These are phyloP conservation scores for Hyperoplus lanceolatus DNA, from an alignment of 2,797 vertebrate genomes.

Conservation along the genomic window DNA sequence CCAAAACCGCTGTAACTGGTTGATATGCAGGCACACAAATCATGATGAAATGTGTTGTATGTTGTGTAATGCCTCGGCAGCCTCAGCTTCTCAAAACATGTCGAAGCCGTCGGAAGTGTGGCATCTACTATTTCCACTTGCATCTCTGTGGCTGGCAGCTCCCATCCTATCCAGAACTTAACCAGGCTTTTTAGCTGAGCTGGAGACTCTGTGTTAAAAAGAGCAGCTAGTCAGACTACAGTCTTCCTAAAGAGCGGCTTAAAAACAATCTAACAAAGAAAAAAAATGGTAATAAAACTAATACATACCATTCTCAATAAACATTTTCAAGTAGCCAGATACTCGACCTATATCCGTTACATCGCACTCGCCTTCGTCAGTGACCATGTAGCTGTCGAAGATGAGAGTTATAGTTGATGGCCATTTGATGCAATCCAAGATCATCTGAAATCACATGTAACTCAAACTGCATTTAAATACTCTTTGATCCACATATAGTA, in stretches of 20 bases:
- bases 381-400: conserved; percentile 31
- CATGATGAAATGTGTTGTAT: conserved; percentile 45
- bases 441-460: conserved; percentile 52
- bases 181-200: conserved; percentile 62
- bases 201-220: conserved; percentile 38
- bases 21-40: conserved; percentile 56
- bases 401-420: conserved; percentile 54
- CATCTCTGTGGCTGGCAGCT: conserved; percentile 62
- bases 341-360: conserved; percentile 40
- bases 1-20: conserved; percentile 57
- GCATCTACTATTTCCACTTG: conserved; percentile 60
- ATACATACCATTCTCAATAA: conserved; percentile 59
- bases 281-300: neutral
- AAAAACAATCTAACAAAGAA: neutral
- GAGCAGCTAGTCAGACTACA: conserved; percentile 8
- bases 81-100: conserved; percentile 68
- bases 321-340: conserved; percentile 56
- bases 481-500: neutral
- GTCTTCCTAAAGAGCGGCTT: too few species aligned
- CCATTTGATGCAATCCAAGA: conserved; percentile 62
- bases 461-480: neutral
- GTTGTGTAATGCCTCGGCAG: conserved; percentile 57
- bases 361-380: conserved; percentile 5
- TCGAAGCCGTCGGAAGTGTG: conserved; percentile 49
- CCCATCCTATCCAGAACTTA: conserved; percentile 70